Evolutionary conservation across 2,888 invertebrate species (phyloP).

Genomic region (Epirrita christyi): DNA sequence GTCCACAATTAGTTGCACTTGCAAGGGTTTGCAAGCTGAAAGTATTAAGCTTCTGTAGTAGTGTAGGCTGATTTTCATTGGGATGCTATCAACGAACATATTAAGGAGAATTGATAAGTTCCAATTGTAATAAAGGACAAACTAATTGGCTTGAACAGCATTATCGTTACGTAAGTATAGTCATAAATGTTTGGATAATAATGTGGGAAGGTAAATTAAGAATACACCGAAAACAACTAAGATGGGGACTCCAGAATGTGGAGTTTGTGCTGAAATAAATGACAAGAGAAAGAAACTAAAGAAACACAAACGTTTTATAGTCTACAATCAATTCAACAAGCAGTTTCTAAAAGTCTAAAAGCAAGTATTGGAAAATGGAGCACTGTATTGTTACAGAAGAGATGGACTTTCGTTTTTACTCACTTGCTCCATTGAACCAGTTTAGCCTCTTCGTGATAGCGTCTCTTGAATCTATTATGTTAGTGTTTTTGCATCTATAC

Average conservation of each 20-base stretch:
- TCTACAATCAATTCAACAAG: neutral
- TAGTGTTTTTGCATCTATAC: constrained; percentile 20
- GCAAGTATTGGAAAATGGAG: constrained; percentile 25
- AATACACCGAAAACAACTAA: too few relatives aligned
- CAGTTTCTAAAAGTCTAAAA: neutral
- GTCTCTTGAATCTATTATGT: constrained; percentile 29
- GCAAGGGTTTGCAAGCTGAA: constrained; percentile 49
- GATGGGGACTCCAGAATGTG: too few relatives aligned
- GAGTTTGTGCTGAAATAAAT: too few relatives aligned
- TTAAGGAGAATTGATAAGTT: constrained; percentile 35
- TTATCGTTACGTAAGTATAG: neutral
- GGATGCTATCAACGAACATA: constrained; percentile 6
- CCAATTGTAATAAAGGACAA: constrained; percentile 26
- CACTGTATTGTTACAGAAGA: constrained; percentile 29
- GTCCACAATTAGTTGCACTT: constrained; percentile 53
- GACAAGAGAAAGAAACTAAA: neutral
- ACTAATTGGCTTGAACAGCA: constrained; percentile 12
- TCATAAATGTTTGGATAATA: too few relatives aligned
- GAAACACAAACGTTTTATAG: neutral
- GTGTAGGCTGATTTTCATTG: constrained; percentile 30
- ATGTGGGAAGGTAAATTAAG: too few relatives aligned
- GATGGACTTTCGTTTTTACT: constrained; percentile 39
- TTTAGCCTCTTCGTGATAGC: constrained; percentile 16
- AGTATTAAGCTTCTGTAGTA: constrained; percentile 39
- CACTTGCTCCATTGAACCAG: constrained; percentile 34